Percentiles rank a stretch among this genome's conserved stretches.
These are phyloP conservation scores for Azemiops feae DNA, from an alignment of 2,113 vertebrate species.

Conservation along the genomic window DNA sequence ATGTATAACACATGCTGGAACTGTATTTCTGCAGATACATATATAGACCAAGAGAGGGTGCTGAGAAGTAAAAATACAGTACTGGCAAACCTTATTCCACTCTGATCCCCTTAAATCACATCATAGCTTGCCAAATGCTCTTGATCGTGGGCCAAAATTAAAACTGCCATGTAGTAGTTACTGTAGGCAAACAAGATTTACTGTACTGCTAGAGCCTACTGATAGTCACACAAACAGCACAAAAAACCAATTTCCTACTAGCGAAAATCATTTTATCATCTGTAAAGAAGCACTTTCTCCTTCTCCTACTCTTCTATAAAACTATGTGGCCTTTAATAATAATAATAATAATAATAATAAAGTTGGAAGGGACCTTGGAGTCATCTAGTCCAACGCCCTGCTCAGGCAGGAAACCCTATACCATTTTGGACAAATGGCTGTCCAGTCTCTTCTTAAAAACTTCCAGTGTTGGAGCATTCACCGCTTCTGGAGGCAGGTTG, in stretches of 20 bases:
- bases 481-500: too few relatives aligned
- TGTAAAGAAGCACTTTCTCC: background rate
- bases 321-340: background rate
- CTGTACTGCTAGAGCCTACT: background rate
- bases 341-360: too few relatives aligned
- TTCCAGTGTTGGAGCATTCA: too few relatives aligned
- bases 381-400: too few relatives aligned
- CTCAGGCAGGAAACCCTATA: too few relatives aligned
- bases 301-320: background rate
- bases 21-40: background rate
- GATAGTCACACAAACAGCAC: background rate
- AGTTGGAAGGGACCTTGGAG: too few relatives aligned
- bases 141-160: background rate
- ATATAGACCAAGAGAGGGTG: conserved; percentile 17
- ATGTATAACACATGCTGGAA: background rate
- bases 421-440: too few relatives aligned
- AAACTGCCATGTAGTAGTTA: background rate
- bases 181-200: background rate
- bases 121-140: background rate
- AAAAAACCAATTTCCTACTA: background rate
- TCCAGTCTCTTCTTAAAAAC: too few relatives aligned
- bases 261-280: background rate
- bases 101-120: background rate
- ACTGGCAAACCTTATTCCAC: background rate
- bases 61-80: conserved; percentile 1